Percentiles rank a stretch among this genome's conserved stretches.
Evolutionary conservation across 2,797 vertebrate genomes (phyloP).

Genomic region (Anableps anableps): DNA sequence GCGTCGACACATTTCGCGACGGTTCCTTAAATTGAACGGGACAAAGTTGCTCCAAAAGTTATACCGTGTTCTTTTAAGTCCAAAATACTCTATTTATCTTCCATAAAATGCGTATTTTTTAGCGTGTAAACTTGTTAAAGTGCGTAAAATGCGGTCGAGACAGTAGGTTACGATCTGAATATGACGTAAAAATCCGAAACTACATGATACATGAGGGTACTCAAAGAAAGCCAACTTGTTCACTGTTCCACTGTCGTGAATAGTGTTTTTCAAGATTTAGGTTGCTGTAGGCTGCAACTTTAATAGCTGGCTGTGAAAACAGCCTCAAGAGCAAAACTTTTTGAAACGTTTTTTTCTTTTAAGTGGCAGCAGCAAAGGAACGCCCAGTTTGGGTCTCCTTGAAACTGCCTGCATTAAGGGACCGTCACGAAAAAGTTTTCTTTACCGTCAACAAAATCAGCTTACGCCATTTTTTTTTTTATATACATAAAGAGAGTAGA

Average conservation of each 20-base stretch:
- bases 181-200: not conserved
- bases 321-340: slow-evolving; percentile 24
- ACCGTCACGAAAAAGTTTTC: slow-evolving; percentile 59
- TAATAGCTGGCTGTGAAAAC: not conserved
- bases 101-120: fast-evolving
- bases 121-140: fast-evolving
- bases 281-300: not conserved
- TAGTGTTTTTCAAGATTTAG: not conserved
- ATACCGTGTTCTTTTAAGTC: not conserved
- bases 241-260: too few species aligned
- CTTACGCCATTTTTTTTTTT: not conserved
- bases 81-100: not conserved
- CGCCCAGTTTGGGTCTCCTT: slow-evolving; percentile 78
- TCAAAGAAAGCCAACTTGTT: too few species aligned
- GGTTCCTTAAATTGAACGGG: slow-evolving; percentile 55
- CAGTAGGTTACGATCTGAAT: not conserved
- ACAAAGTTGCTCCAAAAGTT: slow-evolving; percentile 50
- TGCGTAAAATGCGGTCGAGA: fast-evolving
- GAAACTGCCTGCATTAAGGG: slow-evolving; percentile 71
- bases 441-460: not conserved
- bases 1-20: slow-evolving; percentile 30
- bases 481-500: not conserved
- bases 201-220: not conserved
- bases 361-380: slow-evolving; percentile 53
- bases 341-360: slow-evolving; percentile 1